These are phyloP conservation scores for Chaetorhynchus papuensis DNA, from an alignment of 2,113 vertebrate genomes.

Conservation along the genomic window DNA sequence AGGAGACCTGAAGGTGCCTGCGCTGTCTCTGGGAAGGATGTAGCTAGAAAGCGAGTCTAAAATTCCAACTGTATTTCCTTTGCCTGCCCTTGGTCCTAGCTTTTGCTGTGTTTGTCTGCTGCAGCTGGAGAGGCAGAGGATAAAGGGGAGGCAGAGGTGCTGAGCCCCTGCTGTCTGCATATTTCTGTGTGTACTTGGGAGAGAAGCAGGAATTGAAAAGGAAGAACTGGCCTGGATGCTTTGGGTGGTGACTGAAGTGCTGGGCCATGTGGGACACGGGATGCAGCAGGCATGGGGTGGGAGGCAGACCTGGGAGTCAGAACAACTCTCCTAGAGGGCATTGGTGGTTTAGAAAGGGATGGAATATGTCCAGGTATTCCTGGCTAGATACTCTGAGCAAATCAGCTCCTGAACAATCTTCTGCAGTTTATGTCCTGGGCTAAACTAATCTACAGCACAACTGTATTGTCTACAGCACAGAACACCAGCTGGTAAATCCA, in stretches of 20 bases:
- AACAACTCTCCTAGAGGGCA: background rate
- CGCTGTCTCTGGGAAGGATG: background rate
- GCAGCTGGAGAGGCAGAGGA: background rate
- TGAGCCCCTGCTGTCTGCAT: background rate
- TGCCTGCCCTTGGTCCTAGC: background rate
- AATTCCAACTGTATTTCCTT: background rate
- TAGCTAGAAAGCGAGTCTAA: background rate
- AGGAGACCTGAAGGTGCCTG: background rate
- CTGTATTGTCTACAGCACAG: background rate
- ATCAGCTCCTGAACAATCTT: background rate
- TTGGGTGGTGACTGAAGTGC: background rate
- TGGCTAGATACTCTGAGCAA: background rate
- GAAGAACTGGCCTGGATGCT: background rate
- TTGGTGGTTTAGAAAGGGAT: background rate
- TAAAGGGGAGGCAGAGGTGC: background rate
- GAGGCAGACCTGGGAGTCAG: background rate
- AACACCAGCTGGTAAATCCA: background rate
- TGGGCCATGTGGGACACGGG: background rate
- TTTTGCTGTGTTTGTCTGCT: background rate
- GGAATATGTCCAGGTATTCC: background rate
- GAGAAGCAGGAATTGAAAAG: background rate
- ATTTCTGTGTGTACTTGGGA: background rate
- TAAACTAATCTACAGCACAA: background rate
- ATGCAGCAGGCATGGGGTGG: no score
- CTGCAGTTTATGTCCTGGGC: background rate